These are phyloP conservation scores for Caenorhabditis sulstoni DNA, from an alignment of 2,888 invertebrate species.

Conservation along the genomic window DNA sequence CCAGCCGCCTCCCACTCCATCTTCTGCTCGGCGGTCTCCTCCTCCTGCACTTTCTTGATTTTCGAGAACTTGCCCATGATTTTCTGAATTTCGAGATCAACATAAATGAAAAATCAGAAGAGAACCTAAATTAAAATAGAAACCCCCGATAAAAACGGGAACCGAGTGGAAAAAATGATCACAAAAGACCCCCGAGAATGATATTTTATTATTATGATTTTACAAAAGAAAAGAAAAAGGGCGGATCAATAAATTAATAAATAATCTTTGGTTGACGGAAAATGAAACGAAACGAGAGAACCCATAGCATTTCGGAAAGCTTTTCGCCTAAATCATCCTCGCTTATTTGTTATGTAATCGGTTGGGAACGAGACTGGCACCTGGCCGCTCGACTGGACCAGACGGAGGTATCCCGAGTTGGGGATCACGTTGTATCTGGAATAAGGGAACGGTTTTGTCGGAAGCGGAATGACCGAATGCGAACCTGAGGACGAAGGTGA, in stretches of 20 bases:
- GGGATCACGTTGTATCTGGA: conserved; percentile 90
- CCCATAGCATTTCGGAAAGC: conserved; percentile 18
- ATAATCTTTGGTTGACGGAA: background rate
- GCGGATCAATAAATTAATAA: background rate
- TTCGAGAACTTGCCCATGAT: conserved; percentile 68
- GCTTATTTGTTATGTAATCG: conserved; percentile 86
- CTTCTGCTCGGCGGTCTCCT: conserved; percentile 43
- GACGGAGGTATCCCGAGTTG: conserved; percentile 95
- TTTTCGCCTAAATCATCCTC: background rate
- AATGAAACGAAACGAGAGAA: conserved; percentile 7
- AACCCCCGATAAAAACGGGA: background rate
- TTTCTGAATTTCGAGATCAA: too few relatives aligned
- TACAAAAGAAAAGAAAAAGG: background rate
- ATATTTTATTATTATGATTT: background rate
- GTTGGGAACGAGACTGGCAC: conserved; percentile 93
- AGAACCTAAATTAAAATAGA: background rate
- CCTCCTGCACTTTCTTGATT: conserved; percentile 60
- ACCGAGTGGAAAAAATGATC: background rate
- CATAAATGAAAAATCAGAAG: background rate
- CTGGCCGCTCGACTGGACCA: conserved; percentile 87
- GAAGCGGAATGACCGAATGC: background rate
- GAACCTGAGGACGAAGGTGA: conserved; percentile 95
- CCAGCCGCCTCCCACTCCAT: conserved; percentile 62
- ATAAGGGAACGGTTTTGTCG: too few relatives aligned
- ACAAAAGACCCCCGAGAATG: background rate